A percentile compares a stretch with the other conserved stretches of the same genome.
Conservation (phyloP, 2,797 vertebrate species). For the Onychomys leucogaster region DNA sequence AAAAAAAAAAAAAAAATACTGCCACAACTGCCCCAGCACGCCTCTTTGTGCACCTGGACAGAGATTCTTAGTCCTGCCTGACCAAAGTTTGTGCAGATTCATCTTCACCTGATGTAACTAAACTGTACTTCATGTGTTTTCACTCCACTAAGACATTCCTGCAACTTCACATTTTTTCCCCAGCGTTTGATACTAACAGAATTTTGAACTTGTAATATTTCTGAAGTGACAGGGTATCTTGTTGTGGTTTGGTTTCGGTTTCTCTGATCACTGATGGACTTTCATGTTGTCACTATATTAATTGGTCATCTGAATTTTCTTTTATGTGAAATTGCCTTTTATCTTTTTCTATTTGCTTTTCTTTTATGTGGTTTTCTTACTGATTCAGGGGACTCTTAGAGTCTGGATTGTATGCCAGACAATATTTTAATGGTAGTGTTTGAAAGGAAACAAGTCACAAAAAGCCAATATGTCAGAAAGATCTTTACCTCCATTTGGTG, state of each 20-base stretch:
- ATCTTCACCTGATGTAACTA: not conserved
- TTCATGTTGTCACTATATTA: slow-evolving; percentile 8
- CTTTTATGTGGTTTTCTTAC: not conserved
- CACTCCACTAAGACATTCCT: not conserved
- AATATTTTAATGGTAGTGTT: not conserved
- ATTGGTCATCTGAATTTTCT: not conserved
- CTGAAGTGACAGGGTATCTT: not conserved
- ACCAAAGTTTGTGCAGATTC: not conserved
- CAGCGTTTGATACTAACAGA: not conserved
- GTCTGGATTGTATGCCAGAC: not conserved
- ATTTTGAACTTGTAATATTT: slow-evolving; percentile 16
- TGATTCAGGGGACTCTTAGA: not conserved
- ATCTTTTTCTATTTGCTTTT: not conserved
- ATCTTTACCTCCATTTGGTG: not conserved
- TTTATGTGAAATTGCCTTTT: slow-evolving; percentile 31
- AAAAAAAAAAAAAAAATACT: not conserved
- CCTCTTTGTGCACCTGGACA: not conserved
- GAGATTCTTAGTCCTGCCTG: not conserved
- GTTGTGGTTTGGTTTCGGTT: not conserved
- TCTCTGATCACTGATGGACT: slow-evolving; percentile 8
- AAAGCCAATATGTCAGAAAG: not conserved
- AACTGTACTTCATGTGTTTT: not conserved
- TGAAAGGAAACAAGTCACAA: not conserved
- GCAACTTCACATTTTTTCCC: not conserved
- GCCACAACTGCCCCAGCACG: not conserved